Conservation (phyloP, 2,888 invertebrate species). For the Dimorphilus gyrociliatus region DNA sequence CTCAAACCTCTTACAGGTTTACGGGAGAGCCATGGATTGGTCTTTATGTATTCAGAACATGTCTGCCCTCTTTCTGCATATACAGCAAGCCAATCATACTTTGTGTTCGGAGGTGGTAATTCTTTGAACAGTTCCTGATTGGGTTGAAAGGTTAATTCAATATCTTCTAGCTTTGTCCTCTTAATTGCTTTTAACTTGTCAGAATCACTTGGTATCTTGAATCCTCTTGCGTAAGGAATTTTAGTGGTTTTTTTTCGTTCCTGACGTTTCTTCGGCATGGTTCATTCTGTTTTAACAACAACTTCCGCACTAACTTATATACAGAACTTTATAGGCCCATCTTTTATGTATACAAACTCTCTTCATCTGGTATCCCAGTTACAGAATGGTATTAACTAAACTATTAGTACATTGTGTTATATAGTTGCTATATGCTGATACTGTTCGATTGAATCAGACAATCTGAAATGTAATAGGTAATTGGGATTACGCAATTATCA, state of each 20-base stretch:
- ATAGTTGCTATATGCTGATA: too few relatives aligned
- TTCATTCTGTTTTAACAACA: not conserved
- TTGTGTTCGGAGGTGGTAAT: constrained; percentile 17
- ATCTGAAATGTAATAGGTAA: too few relatives aligned
- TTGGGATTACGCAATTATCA: too few relatives aligned
- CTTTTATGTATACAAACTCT: not conserved
- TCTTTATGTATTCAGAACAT: constrained; percentile 16
- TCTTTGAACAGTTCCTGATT: constrained; percentile 13
- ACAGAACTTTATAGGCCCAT: not conserved
- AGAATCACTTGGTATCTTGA: constrained; percentile 16
- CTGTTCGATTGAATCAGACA: too few relatives aligned
- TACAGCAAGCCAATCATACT: constrained; percentile 31
- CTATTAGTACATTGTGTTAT: too few relatives aligned
- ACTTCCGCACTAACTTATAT: not conserved
- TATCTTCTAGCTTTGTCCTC: constrained; percentile 13
- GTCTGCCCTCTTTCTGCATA: constrained; percentile 28
- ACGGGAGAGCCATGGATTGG: constrained; percentile 29
- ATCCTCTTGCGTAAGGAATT: constrained; percentile 20
- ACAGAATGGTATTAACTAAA: too few relatives aligned
- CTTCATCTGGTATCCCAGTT: too few relatives aligned
- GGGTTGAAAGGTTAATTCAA: constrained; percentile 12
- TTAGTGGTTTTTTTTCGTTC: not conserved
- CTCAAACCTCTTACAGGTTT: constrained; percentile 13
- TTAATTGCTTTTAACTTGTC: too few relatives aligned
- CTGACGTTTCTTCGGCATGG: constrained; percentile 5